Evolutionary conservation across 1,140 invertebrate genomes (phyloP).

Genomic region (Battus philenor): DNA sequence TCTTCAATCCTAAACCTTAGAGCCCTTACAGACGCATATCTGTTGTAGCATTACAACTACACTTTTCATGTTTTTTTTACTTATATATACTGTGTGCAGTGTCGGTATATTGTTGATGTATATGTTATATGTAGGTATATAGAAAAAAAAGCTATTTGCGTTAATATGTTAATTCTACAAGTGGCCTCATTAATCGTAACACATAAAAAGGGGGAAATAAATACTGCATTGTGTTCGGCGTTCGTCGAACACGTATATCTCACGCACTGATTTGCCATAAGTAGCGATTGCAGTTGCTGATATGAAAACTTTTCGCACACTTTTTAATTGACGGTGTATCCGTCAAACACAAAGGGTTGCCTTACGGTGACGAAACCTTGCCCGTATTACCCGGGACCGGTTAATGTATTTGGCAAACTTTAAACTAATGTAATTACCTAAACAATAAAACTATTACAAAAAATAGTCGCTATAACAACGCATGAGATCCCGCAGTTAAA

Average conservation of each 20-base stretch:
- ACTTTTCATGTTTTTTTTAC: too few relatives aligned
- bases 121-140: too few relatives aligned
- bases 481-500: conserved; percentile 4
- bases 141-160: too few relatives aligned
- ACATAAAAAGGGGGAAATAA: not conserved
- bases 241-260: conserved; percentile 2
- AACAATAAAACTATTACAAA: conserved; percentile 12
- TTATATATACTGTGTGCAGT: too few relatives aligned
- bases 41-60: too few relatives aligned
- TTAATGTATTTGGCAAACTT: conserved; percentile 11
- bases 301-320: conserved; percentile 21
- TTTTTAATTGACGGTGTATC: conserved; percentile 17
- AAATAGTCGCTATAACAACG: conserved; percentile 1
- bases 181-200: not conserved
- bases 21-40: too few relatives aligned
- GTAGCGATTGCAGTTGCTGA: conserved; percentile 14
- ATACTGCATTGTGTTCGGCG: not conserved
- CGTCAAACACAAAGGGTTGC: conserved; percentile 14
- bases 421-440: not conserved
- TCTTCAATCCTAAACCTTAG: too few relatives aligned
- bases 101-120: too few relatives aligned
- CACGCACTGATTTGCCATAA: conserved; percentile 7
- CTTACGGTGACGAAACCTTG: conserved; percentile 18
- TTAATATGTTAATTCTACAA: not conserved
- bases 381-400: not conserved